Percentiles rank a stretch among this genome's conserved stretches.
phyloP scores from a whole-genome alignment of 2,888 invertebrate genomes.

The Sipunculus nudus region DNA sequence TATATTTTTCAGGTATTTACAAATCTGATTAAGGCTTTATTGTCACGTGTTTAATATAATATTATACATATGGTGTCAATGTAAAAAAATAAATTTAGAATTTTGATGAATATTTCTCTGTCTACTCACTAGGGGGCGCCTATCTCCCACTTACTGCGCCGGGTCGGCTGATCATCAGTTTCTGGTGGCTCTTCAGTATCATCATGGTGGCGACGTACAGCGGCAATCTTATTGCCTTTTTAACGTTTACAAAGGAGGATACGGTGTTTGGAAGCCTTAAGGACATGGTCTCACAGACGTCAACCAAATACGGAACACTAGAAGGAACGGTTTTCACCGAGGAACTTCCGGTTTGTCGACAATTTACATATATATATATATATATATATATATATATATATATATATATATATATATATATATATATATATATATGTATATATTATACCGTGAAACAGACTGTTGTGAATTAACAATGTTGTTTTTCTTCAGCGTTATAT shows the following conservation, averaged over 20 bases:
- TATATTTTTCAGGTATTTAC: too few relatives aligned
- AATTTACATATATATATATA: too few relatives aligned
- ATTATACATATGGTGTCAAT: too few relatives aligned
- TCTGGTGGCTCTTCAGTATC: slow-evolving; percentile 92
- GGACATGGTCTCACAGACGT: slow-evolving; percentile 14
- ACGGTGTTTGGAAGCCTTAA: slow-evolving; percentile 41
- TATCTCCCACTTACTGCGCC: slow-evolving; percentile 86
- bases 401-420: too few relatives aligned
- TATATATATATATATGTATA: too few relatives aligned
- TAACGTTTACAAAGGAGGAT: slow-evolving; percentile 82
- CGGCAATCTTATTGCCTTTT: slow-evolving; percentile 89
- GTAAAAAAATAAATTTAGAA: too few relatives aligned
- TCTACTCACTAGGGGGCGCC: slow-evolving; percentile 79
- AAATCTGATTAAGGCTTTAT: too few relatives aligned
- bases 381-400: too few relatives aligned
- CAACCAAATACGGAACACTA: slow-evolving; percentile 17
- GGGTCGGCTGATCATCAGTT: slow-evolving; percentile 83
- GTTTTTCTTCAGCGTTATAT: too few relatives aligned
- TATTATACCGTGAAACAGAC: too few relatives aligned
- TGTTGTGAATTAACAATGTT: too few relatives aligned
- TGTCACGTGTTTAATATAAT: too few relatives aligned
- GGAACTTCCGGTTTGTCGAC: slow-evolving; percentile 14
- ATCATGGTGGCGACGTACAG: slow-evolving; percentile 91
- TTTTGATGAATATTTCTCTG: neutral
- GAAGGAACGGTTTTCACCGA: slow-evolving; percentile 9